Evolutionary conservation across 2,113 vertebrate genomes (phyloP).

Genomic region (Rhinichthys klamathensis): DNA sequence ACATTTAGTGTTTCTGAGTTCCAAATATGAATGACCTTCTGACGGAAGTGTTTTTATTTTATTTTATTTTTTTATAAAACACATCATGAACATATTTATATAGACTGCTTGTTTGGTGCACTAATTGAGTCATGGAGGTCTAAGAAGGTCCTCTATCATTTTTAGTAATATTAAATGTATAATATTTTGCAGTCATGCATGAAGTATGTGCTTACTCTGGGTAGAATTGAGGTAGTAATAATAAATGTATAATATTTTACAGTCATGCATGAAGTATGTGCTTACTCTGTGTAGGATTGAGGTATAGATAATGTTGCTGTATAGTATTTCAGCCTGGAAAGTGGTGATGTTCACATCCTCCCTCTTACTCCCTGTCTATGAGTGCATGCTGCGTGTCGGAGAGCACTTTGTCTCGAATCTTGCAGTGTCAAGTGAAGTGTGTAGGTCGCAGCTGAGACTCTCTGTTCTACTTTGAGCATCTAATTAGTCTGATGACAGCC

Average conservation of each 20-base stretch:
- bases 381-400: conserved; percentile 45
- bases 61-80: neutral
- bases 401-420: conserved; percentile 9
- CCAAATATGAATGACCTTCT: no score
- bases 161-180: neutral
- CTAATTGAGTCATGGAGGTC: neutral
- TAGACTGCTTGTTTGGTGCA: neutral
- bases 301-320: neutral
- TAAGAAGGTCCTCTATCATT: neutral
- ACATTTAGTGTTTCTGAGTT: neutral
- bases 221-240: neutral
- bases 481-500: conserved; percentile 54
- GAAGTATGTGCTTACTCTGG: neutral
- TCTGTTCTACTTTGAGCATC: conserved; percentile 42
- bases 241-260: neutral
- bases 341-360: neutral
- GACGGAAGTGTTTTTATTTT: neutral
- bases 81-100: neutral
- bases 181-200: neutral
- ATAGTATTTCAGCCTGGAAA: neutral
- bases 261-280: neutral
- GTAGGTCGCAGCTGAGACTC: conserved; percentile 36
- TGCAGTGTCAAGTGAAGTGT: conserved; percentile 35
- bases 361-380: neutral
- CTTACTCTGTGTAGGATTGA: no score